Evolutionary conservation across 2,888 invertebrate genomes (phyloP).

Genomic region (Microplitis deprimator): DNA sequence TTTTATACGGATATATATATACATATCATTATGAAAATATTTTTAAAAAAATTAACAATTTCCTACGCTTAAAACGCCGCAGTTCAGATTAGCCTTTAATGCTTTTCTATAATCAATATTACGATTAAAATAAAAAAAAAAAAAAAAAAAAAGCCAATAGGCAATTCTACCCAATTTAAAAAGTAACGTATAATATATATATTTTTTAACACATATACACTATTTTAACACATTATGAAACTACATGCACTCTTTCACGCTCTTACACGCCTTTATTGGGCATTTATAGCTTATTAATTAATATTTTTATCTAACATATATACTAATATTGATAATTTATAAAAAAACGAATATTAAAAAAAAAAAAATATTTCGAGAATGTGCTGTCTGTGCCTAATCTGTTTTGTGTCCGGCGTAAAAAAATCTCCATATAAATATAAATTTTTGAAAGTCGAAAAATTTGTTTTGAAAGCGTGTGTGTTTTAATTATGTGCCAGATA

Average conservation of each 20-base stretch:
- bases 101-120: background rate
- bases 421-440: background rate
- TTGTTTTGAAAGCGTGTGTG: background rate
- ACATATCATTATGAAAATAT: background rate
- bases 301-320: background rate
- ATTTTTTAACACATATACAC: constrained; percentile 17
- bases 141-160: background rate
- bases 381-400: constrained; percentile 38
- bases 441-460: background rate
- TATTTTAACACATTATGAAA: constrained; percentile 3
- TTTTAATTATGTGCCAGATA: background rate
- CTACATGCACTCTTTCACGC: constrained; percentile 44
- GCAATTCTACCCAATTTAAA: background rate
- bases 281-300: constrained; percentile 1
- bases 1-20: too few species aligned
- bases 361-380: constrained; percentile 37
- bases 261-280: constrained; percentile 40
- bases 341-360: background rate
- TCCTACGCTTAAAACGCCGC: constrained; percentile 23
- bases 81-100: background rate
- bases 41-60: background rate
- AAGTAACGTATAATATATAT: constrained; percentile 13
- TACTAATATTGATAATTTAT: background rate
- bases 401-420: background rate
- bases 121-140: background rate